phyloP scores from a whole-genome alignment of 2,888 invertebrate genomes.

The Microplitis deprimator region DNA sequence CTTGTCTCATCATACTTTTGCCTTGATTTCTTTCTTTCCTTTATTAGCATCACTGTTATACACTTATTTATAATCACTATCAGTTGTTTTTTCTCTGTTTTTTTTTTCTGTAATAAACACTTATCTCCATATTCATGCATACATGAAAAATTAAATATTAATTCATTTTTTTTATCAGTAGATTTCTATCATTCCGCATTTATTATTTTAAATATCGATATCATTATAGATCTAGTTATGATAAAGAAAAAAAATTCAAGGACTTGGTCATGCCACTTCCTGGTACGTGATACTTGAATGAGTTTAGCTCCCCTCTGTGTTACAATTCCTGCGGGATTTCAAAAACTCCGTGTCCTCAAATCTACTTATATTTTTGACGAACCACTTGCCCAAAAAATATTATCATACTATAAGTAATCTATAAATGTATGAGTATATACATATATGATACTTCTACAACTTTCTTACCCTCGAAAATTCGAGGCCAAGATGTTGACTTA shows the following conservation, averaged over 20 bases:
- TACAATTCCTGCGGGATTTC: constrained; percentile 58
- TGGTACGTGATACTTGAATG: constrained; percentile 43
- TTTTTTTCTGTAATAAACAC: neutral
- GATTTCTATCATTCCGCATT: neutral
- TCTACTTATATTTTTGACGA: neutral
- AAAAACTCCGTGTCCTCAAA: neutral
- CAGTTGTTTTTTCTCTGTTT: constrained; percentile 32
- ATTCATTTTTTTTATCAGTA: neutral
- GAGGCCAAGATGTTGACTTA: constrained; percentile 14
- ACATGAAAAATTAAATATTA: constrained; percentile 4
- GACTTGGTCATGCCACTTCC: constrained; percentile 62
- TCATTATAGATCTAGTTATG: constrained; percentile 25
- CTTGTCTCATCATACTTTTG: constrained; percentile 16
- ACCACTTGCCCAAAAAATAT: constrained; percentile 37
- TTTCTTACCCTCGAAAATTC: constrained; percentile 10
- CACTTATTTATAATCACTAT: too few relatives aligned
- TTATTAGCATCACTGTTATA: neutral
- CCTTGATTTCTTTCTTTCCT: neutral
- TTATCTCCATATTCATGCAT: neutral
- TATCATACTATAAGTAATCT: constrained; percentile 23
- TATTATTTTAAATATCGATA: constrained; percentile 10
- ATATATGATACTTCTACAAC: neutral
- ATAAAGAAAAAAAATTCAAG: constrained; percentile 40
- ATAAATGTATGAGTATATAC: neutral
- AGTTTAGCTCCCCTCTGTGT: constrained; percentile 38